Evolutionary conservation across 1,140 invertebrate genomes (phyloP), one percentile per base, ranked within the genome.

Genomic region (Listronotus bonariensis): DNA sequence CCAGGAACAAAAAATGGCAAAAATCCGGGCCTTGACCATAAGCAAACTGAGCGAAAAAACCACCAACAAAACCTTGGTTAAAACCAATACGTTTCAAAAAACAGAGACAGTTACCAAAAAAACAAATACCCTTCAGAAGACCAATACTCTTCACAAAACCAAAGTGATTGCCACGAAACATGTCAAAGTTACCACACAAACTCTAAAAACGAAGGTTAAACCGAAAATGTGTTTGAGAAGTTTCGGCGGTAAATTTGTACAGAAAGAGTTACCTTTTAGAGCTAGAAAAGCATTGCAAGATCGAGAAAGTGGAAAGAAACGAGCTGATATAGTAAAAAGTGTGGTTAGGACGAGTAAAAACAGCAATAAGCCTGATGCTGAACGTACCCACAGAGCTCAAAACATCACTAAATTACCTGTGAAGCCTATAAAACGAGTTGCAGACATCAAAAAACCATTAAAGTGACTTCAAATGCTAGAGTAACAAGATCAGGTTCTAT

Each of bases 1-100:
- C 69, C 86, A 87, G 68, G 84, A 86, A 57, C 86, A 88, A 68
- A 79, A 85, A 63, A 77, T 88, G 36, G 84, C 84, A 1, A 87
- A 87, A 68, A 78, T 79, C 32, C 64, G 77, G 9, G 77, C 77
- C 8, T 68, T 77, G 20, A 77, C 77, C 18, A 78, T 78, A 12
- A 78, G 75, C 34, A 78, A 78, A 68, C 42, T 78, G 15, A 77
- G 75, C n/a, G 77, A 79, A 65, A 79, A 78, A 68, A 71, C 72
- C 9, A 73, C 75, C 9, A 78, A 72, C 68, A 78, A 76, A 70
- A 77, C 72, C 10, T 43, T 75, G 8, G 74, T 77, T 1, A 55
- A 71, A 58, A 75, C 74, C 14, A 77, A 76, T 45, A 72, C 70
- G 6, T 53, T 78, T 8, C 68, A 73, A 15, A 78, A 76, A 70